Conservation (phyloP, 2,113 vertebrate genomes). For the Ictalurus punctatus region DNA sequence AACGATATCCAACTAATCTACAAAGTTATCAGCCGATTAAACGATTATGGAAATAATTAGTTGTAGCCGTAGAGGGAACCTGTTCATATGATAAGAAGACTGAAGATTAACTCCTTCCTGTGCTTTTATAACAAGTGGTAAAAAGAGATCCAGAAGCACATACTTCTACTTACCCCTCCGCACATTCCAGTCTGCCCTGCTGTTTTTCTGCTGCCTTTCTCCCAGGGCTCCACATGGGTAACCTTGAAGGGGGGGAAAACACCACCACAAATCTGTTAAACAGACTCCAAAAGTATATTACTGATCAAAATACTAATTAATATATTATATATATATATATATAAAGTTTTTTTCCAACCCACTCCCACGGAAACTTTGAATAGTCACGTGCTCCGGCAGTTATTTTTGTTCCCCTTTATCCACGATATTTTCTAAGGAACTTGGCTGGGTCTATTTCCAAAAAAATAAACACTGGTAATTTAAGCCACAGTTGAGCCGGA, state of each 20-base stretch:
- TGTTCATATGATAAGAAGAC: neutral
- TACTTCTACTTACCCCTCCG: conserved; percentile 99
- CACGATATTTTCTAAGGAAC: neutral
- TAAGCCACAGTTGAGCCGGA: neutral
- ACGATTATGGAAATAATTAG: too few species aligned
- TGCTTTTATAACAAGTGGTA: neutral
- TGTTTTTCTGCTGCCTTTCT: conserved; percentile 97
- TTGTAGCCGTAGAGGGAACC: neutral
- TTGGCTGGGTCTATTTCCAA: neutral
- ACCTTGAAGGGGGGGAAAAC: conserved; percentile 73
- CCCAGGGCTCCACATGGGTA: conserved; percentile 94
- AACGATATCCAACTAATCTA: too few species aligned
- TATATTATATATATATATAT: too few species aligned
- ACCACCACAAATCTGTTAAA: neutral
- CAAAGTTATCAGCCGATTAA: too few species aligned
- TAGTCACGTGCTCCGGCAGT: neutral
- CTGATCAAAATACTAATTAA: neutral
- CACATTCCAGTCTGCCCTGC: conserved; percentile 99
- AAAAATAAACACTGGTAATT: neutral
- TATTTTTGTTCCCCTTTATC: neutral
- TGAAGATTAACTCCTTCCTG: neutral
- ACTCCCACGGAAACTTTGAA: neutral
- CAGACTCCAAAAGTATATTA: neutral
- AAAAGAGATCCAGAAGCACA: conserved; percentile 81
- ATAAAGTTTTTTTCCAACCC: neutral